Evolutionary conservation across 2,797 vertebrate species (phyloP).

Genomic region (Artibeus lituratus): DNA sequence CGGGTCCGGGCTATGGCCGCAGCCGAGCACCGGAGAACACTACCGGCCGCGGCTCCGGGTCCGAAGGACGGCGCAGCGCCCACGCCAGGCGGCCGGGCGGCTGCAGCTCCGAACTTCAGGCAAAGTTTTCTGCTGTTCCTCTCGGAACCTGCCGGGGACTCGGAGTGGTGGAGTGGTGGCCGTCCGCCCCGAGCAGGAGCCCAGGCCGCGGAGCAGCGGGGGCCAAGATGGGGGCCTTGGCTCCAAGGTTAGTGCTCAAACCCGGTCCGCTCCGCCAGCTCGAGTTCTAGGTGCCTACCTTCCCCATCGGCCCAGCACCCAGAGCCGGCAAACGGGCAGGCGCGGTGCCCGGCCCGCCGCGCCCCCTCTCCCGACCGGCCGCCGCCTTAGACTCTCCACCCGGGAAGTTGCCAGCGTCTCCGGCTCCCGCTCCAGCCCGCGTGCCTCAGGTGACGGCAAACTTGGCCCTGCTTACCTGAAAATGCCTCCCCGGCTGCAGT

Average conservation of each 20-base stretch:
- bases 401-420: not conserved
- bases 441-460: not conserved
- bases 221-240: not conserved
- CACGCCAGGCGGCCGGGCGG: slow-evolving; percentile 38
- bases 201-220: not conserved
- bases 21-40: not conserved
- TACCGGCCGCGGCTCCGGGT: not conserved
- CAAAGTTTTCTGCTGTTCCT: slow-evolving; percentile 67
- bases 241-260: not conserved
- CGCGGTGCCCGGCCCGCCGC: not conserved
- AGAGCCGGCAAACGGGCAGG: not conserved
- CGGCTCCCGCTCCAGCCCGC: not conserved
- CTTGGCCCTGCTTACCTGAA: slow-evolving; percentile 78
- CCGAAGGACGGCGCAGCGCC: slow-evolving; percentile 30
- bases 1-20: not conserved
- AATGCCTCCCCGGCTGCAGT: slow-evolving; percentile 79
- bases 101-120: slow-evolving; percentile 63
- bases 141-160: not conserved
- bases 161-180: not conserved
- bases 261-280: not conserved
- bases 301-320: not conserved
- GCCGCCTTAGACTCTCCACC: not conserved
- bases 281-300: not conserved
- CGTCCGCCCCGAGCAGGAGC: not conserved
- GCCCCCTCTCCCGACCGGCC: not conserved